A percentile compares a stretch with the other conserved stretches of the same genome.
These are phyloP conservation scores for Mayetiola destructor DNA, from an alignment of 2,888 invertebrate species.

Conservation along the genomic window DNA sequence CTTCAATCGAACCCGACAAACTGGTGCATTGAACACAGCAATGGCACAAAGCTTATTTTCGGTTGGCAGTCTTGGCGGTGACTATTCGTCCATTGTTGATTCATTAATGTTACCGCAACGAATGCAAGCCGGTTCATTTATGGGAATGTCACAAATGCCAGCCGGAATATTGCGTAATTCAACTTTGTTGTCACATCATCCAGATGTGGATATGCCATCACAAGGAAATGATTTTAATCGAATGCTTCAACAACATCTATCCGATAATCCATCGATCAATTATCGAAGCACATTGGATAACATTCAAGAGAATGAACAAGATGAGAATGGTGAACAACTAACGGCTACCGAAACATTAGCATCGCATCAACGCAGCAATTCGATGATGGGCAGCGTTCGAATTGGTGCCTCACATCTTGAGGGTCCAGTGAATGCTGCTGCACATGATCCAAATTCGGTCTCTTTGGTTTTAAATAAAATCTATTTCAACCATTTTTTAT, in stretches of 20 bases:
- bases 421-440: constrained; percentile 32
- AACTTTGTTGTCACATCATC: not conserved
- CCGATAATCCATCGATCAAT: constrained; percentile 23
- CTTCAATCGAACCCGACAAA: constrained; percentile 26
- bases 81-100: constrained; percentile 33
- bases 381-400: constrained; percentile 14
- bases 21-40: constrained; percentile 27
- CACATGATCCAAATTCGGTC: no score
- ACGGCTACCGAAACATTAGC: not conserved
- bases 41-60: constrained; percentile 40
- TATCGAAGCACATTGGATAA: constrained; percentile 23
- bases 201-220: constrained; percentile 8
- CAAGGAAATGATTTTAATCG: constrained; percentile 29
- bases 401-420: constrained; percentile 28
- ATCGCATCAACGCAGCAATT: not conserved
- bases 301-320: constrained; percentile 23
- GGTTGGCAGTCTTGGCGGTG: constrained; percentile 42
- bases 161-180: not conserved
- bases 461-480: no score
- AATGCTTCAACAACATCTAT: constrained; percentile 33
- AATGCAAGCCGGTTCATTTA: constrained; percentile 16
- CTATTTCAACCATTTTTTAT: no score
- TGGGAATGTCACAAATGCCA: constrained; percentile 12
- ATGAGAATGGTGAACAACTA: constrained; percentile 13
- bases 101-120: constrained; percentile 30